phyloP scores from a whole-genome alignment of 2,888 invertebrate species.

The Pomacea canaliculata region DNA sequence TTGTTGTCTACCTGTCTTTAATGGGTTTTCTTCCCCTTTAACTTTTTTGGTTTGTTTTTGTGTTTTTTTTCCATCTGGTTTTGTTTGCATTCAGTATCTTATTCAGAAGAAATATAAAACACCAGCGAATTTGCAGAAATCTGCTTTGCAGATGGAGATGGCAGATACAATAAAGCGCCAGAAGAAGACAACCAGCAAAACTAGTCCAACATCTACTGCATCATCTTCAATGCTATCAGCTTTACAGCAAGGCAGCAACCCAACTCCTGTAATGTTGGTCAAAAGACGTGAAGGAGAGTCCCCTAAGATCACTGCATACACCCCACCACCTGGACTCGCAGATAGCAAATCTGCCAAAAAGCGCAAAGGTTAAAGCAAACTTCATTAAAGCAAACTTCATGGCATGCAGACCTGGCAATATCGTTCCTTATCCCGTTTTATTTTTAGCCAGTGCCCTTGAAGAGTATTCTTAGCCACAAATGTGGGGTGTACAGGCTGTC shows the following conservation, averaged over 20 bases:
- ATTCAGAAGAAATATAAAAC: too few species aligned
- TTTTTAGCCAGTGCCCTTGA: too few species aligned
- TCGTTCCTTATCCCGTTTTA: too few species aligned
- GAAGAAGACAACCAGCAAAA: slow-evolving; percentile 35
- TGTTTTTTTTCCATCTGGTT: too few species aligned
- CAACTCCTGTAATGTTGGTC: slow-evolving; percentile 10
- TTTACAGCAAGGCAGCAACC: slow-evolving; percentile 25
- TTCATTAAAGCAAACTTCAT: background rate
- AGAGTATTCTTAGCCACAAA: too few species aligned
- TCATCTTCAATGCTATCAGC: slow-evolving; percentile 10
- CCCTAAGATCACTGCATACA: slow-evolving; percentile 7
- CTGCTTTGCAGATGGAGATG: slow-evolving; percentile 48
- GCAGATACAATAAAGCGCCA: slow-evolving; percentile 46
- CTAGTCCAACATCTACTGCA: slow-evolving; percentile 19
- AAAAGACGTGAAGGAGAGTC: slow-evolving; percentile 13
- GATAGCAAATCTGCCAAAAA: slow-evolving; percentile 13
- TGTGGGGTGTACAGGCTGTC: too few species aligned
- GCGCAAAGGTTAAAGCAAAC: slow-evolving; percentile 25
- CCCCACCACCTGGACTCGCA: slow-evolving; percentile 29
- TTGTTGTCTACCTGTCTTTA: too few species aligned
- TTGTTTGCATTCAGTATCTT: too few species aligned
- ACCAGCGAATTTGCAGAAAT: background rate
- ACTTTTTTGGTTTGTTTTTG: too few species aligned
- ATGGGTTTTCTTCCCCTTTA: too few species aligned
- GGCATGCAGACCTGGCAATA: too few species aligned